Evolutionary conservation across 1,140 invertebrate genomes (phyloP).

Genomic region (Scaptomyza graminum): DNA sequence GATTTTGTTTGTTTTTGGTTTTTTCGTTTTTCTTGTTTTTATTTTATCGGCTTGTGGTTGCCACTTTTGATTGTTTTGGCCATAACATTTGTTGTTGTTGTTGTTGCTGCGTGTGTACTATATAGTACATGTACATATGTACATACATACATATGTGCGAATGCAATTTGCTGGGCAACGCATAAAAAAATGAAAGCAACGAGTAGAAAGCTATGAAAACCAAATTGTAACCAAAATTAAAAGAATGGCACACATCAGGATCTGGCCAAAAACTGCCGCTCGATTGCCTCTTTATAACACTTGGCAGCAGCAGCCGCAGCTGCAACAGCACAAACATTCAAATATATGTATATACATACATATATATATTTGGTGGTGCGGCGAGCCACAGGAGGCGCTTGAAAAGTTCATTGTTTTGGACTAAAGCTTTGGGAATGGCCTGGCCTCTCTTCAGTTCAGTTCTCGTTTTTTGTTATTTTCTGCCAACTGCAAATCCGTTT

Average conservation of each 20-base stretch:
- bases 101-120: slow-evolving; percentile 28
- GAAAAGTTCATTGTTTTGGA: slow-evolving; percentile 70
- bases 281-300: slow-evolving; percentile 74
- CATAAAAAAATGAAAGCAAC: slow-evolving; percentile 11
- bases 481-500: slow-evolving; percentile 32
- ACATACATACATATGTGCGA: slow-evolving; percentile 23
- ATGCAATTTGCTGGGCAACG: slow-evolving; percentile 48
- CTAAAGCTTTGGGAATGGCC: background rate
- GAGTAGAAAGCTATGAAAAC: slow-evolving; percentile 44
- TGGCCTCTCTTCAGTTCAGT: background rate
- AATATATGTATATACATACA: background rate
- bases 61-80: slow-evolving; percentile 75
- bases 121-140: no score
- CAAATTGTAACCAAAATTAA: slow-evolving; percentile 61
- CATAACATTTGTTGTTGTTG: slow-evolving; percentile 63
- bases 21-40: slow-evolving; percentile 37
- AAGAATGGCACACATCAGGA: slow-evolving; percentile 50
- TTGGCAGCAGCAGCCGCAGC: slow-evolving; percentile 44
- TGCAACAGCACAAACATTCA: slow-evolving; percentile 24
- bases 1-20: slow-evolving; percentile 43
- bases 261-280: slow-evolving; percentile 59
- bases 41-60: slow-evolving; percentile 65
- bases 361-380: slow-evolving; percentile 7
- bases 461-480: background rate
- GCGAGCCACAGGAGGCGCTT: slow-evolving; percentile 55